Evolutionary conservation across 2,797 vertebrate genomes (phyloP), one percentile per base, ranked within the genome.

Genomic region (Lepilemur septentrionalis): DNA sequence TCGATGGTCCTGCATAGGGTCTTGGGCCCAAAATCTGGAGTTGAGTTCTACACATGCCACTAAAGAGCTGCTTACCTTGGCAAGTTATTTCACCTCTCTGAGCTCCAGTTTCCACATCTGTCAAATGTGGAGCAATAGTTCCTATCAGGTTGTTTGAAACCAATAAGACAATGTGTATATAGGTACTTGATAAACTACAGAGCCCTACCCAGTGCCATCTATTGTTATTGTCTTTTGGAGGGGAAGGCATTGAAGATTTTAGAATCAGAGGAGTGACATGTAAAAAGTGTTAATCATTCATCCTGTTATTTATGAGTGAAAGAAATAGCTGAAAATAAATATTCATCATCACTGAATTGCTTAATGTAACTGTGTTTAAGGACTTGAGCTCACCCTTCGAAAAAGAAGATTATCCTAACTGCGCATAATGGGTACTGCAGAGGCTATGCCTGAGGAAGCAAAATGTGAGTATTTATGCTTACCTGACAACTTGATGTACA

Each of bases 391-490:
- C 63, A 76, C 0, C 25, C 15, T 93, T 94, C 52, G 46, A 41
- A 43, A 57, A 41, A 80, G 55, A 95, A 91, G 92, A 41, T 65
- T 38, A 43, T 23, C 12, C 3, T 76, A 41, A 50, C 41, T 43
- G 11, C 22, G 41, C n/a, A 15, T n/a, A 63, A 97, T 97, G 95
- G 69, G 59, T 76, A 5, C 48, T 41, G 65, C 25, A 35, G 75
- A 96, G 23, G 20, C 22, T 50, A 9, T 9, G 2, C 6, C 70
- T 1, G 4, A 48, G 38, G 25, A 89, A 57, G 3, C 25, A 32
- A 35, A 85, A 84, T 30, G 97, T 97, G 82, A 98, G 97, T 97
- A 92, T 75, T 6, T 30, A 4, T 28, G 25, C 35, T 46, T 57
- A 30, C 8, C 28, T 76, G 18, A 22, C 4, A n/a, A 18, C 18